Evolutionary conservation across 2,888 invertebrate genomes (phyloP), one percentile per base, ranked within the genome.

Genomic region (Agriopis leucophaearia): DNA sequence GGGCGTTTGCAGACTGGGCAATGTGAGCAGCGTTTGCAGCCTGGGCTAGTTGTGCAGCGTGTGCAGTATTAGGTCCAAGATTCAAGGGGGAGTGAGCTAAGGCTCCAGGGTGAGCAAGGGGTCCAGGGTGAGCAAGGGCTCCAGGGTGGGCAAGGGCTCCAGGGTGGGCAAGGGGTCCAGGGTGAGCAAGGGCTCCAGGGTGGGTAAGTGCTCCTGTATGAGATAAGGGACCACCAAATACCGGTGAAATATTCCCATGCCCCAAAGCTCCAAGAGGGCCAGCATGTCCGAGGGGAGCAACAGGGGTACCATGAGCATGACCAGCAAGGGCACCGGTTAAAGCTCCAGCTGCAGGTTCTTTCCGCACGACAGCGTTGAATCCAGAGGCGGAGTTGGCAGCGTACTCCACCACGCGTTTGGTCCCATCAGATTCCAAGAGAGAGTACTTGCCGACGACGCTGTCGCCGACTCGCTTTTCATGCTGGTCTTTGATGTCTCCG

Each of bases 391-490:
- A 82, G 71, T 90, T 84, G 45, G 88, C 88, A 16, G 84, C 80
- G 74, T 95, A 95, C 74, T 95, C 95, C 2, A 95, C 95, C 13
- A 94, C 94, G 69, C 95, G 94, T 71, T 88, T 88, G 9, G 94
- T 94, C 74, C 95, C 95, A 81, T 95, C 95, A 1, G 95, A 91
- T 77, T 94, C 81, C 86, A 95, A 79, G 44, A 89, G 81, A n/a
- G 89, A 89, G 78, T 89, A 89, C 79, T 89, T 87, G 36, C 89
- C 89, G 50, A 94, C 94, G n/a, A 95, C 95, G 67, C 92, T 94
- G 82, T 95, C 95, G 18, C 95, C 95, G 59, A 94, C 92, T 16
- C 95, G 94, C 36, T 93, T 94, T 84, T 95, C 95, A 58, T 94
- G 94, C 82, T 95, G 95, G 62, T 86, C 87, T 69, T 89, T 89